Base-by-base conservation (phyloP, 2,888 invertebrate species). In the Agriopis leucophaearia region DNA sequence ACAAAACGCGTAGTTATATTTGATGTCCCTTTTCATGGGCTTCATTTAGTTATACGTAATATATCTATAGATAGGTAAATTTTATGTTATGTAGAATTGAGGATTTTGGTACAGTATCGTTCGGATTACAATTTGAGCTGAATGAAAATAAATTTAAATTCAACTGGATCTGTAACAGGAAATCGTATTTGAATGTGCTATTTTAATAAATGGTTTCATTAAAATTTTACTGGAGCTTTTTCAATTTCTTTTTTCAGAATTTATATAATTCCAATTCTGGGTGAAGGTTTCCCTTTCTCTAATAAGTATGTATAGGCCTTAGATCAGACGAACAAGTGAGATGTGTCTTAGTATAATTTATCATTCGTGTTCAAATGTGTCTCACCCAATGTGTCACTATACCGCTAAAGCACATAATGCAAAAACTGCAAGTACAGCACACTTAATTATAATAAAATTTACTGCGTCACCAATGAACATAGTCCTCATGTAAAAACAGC, bases 11-110 rank as follows among this genome's bases (percentile, higher is more conserved):
- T 62, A 65, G 57, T 52, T 65, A 58, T 58, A 69, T 61, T 52
- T 55, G 50, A 64, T 68, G 63, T 59, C 68, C 63, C 58, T 59
- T 64, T 68, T 54, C 52, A 61, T 45, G 35, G 16, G 62, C 57
- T 62, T 66, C 57, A 66, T 66, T 66, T 66, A 51, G 66, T 61
- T 57, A 62, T 54, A 54, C 12, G 10, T 38, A 54, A 15, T 59
- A 56, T 50, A n/a, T n/a, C n/a, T n/a, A 50, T 66, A 54, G 38
- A 40, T 54, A 40, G 16, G 38, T 54, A 64, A 2, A 27, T 27
- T 5, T 27, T 27, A 27, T 27, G 27, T 64, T 52, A 64, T 52
- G 36, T 58, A 38, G 58, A 58, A 58, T 64, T 57, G 52, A 40
- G 47, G 59, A 59, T 65, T 64, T 54, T 51, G 15, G 40, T 38